These are phyloP conservation scores for Drosophila ficusphila DNA, from an alignment of 1,140 invertebrate genomes.

Conservation along the genomic window DNA sequence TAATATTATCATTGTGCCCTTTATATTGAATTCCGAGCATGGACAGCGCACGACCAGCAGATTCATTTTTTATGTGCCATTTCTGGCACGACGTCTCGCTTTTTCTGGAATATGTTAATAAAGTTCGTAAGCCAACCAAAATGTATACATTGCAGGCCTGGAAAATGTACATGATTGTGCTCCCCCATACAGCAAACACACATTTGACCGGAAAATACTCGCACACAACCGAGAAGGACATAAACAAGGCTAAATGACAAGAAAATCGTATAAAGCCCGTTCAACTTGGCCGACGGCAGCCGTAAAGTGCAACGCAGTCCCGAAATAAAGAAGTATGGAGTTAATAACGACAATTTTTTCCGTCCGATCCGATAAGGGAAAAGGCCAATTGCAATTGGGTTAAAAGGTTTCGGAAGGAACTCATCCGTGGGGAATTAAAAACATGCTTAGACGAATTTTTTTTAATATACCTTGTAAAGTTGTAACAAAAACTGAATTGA, in stretches of 20 bases:
- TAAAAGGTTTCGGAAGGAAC: conserved; percentile 26
- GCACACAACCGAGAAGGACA: conserved; percentile 25
- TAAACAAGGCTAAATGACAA: conserved; percentile 49
- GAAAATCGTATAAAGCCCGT: conserved; percentile 47
- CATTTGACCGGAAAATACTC: conserved; percentile 3
- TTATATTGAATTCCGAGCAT: conserved; percentile 37
- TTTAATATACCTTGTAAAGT: background rate
- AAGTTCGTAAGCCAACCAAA: conserved; percentile 42
- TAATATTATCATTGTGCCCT: conserved; percentile 43
- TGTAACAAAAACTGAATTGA: too few relatives aligned
- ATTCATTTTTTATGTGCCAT: conserved; percentile 41
- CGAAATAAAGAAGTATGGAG: conserved; percentile 46
- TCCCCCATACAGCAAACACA: conserved; percentile 35
- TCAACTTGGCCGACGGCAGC: conserved; percentile 11
- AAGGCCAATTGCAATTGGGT: conserved; percentile 9
- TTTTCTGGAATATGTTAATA: conserved; percentile 33
- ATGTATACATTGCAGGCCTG: conserved; percentile 17
- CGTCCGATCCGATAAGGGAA: conserved; percentile 1
- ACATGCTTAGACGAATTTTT: background rate
- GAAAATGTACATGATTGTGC: conserved; percentile 44
- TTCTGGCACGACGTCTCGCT: background rate
- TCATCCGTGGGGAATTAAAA: background rate
- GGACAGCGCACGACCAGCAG: conserved; percentile 10
- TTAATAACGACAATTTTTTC: conserved; percentile 20
- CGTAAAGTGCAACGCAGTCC: conserved; percentile 41